Conservation (phyloP, 2,888 invertebrate species). For the Papilio protenor region DNA sequence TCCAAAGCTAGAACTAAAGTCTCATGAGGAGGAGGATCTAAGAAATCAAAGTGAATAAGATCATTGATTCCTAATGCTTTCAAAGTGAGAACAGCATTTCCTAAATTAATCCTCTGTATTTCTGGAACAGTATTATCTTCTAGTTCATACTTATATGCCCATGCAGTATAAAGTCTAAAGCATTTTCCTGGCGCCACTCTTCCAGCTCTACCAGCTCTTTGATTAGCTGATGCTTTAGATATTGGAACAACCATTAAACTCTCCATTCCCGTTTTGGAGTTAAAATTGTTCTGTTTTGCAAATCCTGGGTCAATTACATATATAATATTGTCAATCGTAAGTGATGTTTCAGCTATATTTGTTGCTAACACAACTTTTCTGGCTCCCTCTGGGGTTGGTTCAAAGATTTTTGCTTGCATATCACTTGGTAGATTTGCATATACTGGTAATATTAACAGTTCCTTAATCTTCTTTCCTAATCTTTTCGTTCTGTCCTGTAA, state of each 20-base stretch:
- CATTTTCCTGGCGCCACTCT: slow-evolving; percentile 99
- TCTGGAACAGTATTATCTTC: slow-evolving; percentile 99
- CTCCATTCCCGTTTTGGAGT: slow-evolving; percentile 99
- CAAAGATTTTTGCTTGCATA: slow-evolving; percentile 99
- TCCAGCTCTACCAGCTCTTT: slow-evolving; percentile 97
- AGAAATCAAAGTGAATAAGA: slow-evolving; percentile 98
- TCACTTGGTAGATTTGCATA: slow-evolving; percentile 99
- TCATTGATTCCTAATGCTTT: slow-evolving; percentile 99
- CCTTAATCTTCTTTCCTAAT: slow-evolving; percentile 96
- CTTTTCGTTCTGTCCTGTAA: slow-evolving; percentile 95
- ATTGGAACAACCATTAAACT: slow-evolving; percentile 99
- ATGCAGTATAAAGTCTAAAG: slow-evolving; percentile 98
- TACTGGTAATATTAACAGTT: slow-evolving; percentile 96
- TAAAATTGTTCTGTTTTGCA: slow-evolving; percentile 99
- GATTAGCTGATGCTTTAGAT: slow-evolving; percentile 98
- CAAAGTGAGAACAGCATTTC: slow-evolving; percentile 98
- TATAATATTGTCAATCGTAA: slow-evolving; percentile 99
- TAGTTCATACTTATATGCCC: slow-evolving; percentile 99
- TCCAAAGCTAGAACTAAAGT: slow-evolving; percentile 96
- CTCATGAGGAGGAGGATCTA: slow-evolving; percentile 98
- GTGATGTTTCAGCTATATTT: slow-evolving; percentile 99
- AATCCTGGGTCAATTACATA: slow-evolving; percentile 99
- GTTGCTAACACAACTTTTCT: slow-evolving; percentile 99
- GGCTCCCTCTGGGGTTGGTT: slow-evolving; percentile 98
- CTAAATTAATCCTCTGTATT: slow-evolving; percentile 98